A percentile compares a stretch with the other conserved stretches of the same genome.
Evolutionary conservation across 2,113 vertebrate species (phyloP).

Genomic region (Cichladusa arquata): DNA sequence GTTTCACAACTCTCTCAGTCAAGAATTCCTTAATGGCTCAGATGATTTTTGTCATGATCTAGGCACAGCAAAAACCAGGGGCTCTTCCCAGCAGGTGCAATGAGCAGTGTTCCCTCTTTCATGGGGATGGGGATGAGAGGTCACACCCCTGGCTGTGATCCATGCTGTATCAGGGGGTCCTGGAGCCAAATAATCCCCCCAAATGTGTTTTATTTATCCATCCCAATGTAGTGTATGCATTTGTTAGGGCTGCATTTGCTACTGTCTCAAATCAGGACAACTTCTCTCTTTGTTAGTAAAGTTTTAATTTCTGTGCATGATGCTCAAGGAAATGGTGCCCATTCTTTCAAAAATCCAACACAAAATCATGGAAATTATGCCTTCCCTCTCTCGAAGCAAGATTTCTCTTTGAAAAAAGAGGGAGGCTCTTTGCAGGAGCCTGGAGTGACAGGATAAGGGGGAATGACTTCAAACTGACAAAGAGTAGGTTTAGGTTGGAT

Average conservation of each 20-base stretch:
- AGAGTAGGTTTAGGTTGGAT: not conserved
- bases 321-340: accelerated
- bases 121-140: not conserved
- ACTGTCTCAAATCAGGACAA: not conserved
- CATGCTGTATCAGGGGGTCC: not conserved
- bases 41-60: not conserved
- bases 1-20: not conserved
- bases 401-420: not conserved
- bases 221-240: accelerated
- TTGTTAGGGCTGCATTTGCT: not conserved
- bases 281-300: not conserved
- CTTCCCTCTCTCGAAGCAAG: not conserved
- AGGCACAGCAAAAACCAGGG: not conserved
- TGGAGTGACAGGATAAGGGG: not conserved
- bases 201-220: not conserved
- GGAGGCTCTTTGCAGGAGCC: not conserved
- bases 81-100: not conserved
- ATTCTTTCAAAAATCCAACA: not conserved
- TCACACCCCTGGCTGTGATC: accelerated
- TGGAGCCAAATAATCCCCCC: not conserved
- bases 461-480: not conserved
- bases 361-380: not conserved
- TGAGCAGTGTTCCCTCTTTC: not conserved
- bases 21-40: not conserved
- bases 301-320: not conserved